phyloP scores from a whole-genome alignment of 1,140 invertebrate genomes.

The Halictus rubicundus region DNA sequence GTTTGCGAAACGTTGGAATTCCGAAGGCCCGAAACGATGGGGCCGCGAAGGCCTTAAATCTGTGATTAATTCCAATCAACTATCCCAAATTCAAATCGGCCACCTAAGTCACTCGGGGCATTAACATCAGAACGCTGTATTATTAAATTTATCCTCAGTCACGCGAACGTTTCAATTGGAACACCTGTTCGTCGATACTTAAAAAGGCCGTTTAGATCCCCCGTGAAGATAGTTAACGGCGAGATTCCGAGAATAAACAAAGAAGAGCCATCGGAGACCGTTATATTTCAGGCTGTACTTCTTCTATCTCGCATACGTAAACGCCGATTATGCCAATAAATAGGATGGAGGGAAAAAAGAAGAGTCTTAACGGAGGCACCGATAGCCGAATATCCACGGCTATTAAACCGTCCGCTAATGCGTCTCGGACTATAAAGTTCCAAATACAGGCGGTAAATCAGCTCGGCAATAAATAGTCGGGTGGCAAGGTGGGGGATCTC shows the following conservation, averaged over 20 bases:
- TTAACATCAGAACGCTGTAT: no score
- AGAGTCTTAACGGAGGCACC: background rate
- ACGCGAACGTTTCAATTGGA: no score
- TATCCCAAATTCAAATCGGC: no score
- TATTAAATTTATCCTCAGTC: background rate
- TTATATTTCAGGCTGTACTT: conserved; percentile 6
- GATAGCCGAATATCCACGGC: conserved; percentile 39
- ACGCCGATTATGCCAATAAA: conserved; percentile 35
- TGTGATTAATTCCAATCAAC: no score
- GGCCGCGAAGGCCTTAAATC: no score
- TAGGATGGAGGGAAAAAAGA: background rate
- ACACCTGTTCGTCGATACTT: no score
- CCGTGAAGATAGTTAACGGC: background rate
- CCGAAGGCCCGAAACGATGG: no score
- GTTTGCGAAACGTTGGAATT: no score
- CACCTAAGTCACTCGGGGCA: no score
- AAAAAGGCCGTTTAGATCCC: background rate
- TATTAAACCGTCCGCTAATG: conserved; percentile 37
- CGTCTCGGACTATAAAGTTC: conserved; percentile 40
- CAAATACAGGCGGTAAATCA: conserved; percentile 47
- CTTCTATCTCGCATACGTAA: background rate
- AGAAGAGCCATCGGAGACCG: conserved; percentile 35
- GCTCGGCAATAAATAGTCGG: conserved; percentile 20
- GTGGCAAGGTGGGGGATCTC: no score
- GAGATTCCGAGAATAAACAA: conserved; percentile 8